Conservation (phyloP, 2,797 vertebrate genomes). For the Catostomus latipinnis region DNA sequence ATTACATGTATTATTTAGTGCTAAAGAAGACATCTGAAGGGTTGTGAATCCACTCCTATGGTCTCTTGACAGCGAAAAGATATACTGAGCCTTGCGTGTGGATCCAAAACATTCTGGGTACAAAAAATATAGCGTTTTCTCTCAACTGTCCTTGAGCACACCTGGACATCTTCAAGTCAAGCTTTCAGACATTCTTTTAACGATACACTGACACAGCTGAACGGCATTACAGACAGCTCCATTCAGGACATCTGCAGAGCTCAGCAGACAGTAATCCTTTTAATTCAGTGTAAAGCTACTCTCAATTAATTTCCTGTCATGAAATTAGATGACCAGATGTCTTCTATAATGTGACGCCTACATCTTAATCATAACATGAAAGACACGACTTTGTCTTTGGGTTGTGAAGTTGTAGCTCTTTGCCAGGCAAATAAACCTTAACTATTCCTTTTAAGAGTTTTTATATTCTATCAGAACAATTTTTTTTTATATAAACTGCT, state of each 20-base stretch:
- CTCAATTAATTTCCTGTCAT: not conserved
- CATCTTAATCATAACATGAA: not conserved
- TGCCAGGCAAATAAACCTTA: too few species aligned
- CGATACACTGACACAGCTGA: conserved; percentile 18
- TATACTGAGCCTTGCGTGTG: not conserved
- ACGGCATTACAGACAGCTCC: conserved; percentile 1
- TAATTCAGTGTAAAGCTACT: conserved; percentile 9
- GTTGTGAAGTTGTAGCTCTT: too few species aligned
- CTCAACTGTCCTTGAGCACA: conserved; percentile 43
- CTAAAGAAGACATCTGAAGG: not conserved
- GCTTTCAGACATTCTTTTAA: conserved; percentile 11
- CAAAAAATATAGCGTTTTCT: not conserved
- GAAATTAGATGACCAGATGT: not conserved
- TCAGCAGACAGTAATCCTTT: conserved; percentile 23
- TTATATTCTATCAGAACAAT: not conserved
- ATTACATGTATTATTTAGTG: not conserved
- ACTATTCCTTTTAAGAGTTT: too few species aligned
- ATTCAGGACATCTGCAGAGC: not conserved
- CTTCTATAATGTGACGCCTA: too few species aligned
- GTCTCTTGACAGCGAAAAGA: not conserved
- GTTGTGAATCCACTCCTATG: too few species aligned
- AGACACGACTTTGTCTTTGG: too few species aligned
- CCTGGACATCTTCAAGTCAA: conserved; percentile 27
- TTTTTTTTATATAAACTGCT: too few species aligned
- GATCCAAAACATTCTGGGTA: not conserved